phyloP scores from a whole-genome alignment of 2,888 invertebrate genomes.

The Listrodromus nycthemerus region DNA sequence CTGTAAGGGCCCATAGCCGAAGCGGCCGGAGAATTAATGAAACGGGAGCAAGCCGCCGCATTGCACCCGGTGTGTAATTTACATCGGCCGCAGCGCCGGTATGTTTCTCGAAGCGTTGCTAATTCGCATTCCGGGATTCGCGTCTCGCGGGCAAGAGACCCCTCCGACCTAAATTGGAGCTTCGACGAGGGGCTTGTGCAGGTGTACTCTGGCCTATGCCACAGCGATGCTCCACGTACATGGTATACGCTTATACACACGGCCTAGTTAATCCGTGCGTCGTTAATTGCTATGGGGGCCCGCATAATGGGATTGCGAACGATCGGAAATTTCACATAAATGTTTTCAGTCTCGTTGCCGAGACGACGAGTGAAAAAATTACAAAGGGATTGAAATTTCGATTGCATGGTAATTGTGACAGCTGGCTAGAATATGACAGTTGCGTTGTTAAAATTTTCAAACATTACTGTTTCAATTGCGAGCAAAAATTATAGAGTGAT shows the following conservation, averaged over 20 bases:
- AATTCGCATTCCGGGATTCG: conserved; percentile 66
- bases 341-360: conserved; percentile 8
- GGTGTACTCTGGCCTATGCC: conserved; percentile 24
- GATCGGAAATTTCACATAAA: conserved; percentile 25
- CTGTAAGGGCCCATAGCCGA: conserved; percentile 18
- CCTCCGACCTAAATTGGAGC: conserved; percentile 54
- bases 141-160: conserved; percentile 53
- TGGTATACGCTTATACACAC: neutral
- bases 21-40: conserved; percentile 71
- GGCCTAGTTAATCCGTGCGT: conserved; percentile 5
- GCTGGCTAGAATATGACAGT: neutral
- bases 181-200: conserved; percentile 53
- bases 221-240: neutral
- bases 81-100: conserved; percentile 70
- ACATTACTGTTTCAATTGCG: neutral
- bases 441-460: neutral
- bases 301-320: conserved; percentile 35
- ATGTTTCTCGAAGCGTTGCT: conserved; percentile 66
- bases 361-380: conserved; percentile 12
- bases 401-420: neutral
- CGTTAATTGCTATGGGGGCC: conserved; percentile 43
- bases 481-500: neutral
- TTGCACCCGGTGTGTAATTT: conserved; percentile 74
- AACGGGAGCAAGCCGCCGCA: conserved; percentile 71
- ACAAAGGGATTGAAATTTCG: conserved; percentile 10